These are phyloP conservation scores for Odontamblyopus rebecca DNA, from an alignment of 2,797 vertebrate genomes.

Conservation along the genomic window DNA sequence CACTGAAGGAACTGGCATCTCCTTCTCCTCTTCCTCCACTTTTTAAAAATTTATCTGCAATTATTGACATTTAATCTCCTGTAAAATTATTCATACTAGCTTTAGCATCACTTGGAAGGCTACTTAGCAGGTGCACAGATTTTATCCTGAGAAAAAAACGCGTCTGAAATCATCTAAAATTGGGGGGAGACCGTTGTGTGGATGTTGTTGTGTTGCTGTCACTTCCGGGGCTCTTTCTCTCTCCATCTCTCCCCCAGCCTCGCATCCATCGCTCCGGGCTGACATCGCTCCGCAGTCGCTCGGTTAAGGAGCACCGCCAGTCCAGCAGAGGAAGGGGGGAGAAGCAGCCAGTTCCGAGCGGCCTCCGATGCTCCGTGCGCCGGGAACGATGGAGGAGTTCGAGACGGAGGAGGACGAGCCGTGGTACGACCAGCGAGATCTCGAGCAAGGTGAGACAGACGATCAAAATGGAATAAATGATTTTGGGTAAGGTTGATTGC, in stretches of 20 bases:
- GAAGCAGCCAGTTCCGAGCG: constrained; percentile 17
- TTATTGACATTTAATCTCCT: neutral
- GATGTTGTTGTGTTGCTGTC: constrained; percentile 35
- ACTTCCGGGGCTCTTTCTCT: constrained; percentile 61
- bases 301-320: constrained; percentile 6
- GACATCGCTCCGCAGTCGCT: constrained; percentile 24
- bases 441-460: constrained; percentile 90
- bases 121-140: constrained; percentile 34
- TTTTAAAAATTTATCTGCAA: neutral
- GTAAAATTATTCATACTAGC: neutral
- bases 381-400: constrained; percentile 92
- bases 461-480: neutral
- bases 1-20: neutral
- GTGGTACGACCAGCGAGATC: constrained; percentile 95
- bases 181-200: constrained; percentile 9
- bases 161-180: constrained; percentile 18
- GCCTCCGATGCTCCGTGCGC: constrained; percentile 77
- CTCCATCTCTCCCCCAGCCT: neutral
- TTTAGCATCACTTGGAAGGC: neutral
- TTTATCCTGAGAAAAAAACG: neutral
- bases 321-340: constrained; percentile 8
- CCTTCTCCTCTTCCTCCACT: neutral
- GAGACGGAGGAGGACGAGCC: constrained; percentile 92
- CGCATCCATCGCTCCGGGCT: constrained; percentile 21
- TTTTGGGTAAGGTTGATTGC: neutral